Conservation (phyloP, 2,888 invertebrate species). For the Athalia circularis region DNA sequence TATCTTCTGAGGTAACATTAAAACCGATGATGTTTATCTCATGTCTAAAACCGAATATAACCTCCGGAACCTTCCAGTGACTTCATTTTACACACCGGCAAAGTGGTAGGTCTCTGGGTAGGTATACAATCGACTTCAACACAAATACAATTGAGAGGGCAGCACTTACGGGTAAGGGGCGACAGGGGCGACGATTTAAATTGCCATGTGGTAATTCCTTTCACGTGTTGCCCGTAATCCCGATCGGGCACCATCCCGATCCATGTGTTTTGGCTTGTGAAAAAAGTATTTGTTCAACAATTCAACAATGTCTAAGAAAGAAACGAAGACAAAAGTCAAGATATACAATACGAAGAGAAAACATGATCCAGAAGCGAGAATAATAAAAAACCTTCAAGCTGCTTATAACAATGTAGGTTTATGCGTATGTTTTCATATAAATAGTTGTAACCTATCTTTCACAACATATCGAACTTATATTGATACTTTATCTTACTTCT, state of each 20-base stretch:
- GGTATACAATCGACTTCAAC: background rate
- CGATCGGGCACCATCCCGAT: no score
- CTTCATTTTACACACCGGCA: no score
- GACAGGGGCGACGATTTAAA: background rate
- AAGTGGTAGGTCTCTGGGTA: no score
- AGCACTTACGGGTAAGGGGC: background rate
- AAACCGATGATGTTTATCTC: slow-evolving; percentile 24
- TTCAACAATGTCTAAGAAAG: slow-evolving; percentile 26
- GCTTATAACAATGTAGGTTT: slow-evolving; percentile 57
- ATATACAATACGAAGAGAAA: slow-evolving; percentile 63
- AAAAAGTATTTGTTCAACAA: background rate
- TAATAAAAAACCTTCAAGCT: slow-evolving; percentile 62
- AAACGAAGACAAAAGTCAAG: slow-evolving; percentile 62
- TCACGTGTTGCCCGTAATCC: no score
- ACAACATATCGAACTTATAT: slow-evolving; percentile 13
- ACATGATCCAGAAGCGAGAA: slow-evolving; percentile 58
- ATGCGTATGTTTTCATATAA: background rate
- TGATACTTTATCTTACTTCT: background rate
- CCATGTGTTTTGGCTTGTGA: background rate
- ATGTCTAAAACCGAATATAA: slow-evolving; percentile 25
- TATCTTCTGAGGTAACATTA: slow-evolving; percentile 49
- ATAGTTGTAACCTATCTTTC: slow-evolving; percentile 32
- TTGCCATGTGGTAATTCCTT: no score
- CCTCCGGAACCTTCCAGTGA: background rate
- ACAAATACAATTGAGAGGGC: background rate